Percentiles rank a stretch among this genome's conserved stretches.
Evolutionary conservation across 2,888 invertebrate species (phyloP).

Genomic region (Amphimallon solstitiale): DNA sequence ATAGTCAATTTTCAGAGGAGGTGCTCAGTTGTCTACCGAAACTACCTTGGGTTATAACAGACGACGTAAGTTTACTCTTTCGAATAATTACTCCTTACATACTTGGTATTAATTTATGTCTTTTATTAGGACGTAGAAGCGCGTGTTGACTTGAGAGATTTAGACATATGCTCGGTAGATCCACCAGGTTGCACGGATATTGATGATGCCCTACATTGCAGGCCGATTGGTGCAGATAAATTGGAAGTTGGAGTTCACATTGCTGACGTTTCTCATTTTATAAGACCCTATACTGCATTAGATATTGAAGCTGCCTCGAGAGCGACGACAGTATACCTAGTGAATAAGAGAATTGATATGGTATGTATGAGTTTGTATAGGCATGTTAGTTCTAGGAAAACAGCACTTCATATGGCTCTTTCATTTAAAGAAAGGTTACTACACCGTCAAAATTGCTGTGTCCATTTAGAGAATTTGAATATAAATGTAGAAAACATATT

Average conservation of each 20-base stretch:
- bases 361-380: slow-evolving; percentile 61
- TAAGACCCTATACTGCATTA: slow-evolving; percentile 89
- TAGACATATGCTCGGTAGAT: slow-evolving; percentile 94
- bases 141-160: slow-evolving; percentile 84
- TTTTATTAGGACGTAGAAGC: slow-evolving; percentile 76
- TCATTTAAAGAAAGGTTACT: too few relatives aligned
- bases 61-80: slow-evolving; percentile 73
- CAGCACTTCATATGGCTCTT: too few relatives aligned
- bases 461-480: too few relatives aligned
- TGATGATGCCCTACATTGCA: slow-evolving; percentile 96
- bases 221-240: slow-evolving; percentile 76
- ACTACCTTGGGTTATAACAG: slow-evolving; percentile 88
- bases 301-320: slow-evolving; percentile 93
- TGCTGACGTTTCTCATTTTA: slow-evolving; percentile 98
- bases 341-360: slow-evolving; percentile 93
- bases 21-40: slow-evolving; percentile 92
- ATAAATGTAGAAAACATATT: too few relatives aligned
- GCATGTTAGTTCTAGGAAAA: too few relatives aligned
- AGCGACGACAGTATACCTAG: slow-evolving; percentile 96
- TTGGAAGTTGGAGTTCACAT: slow-evolving; percentile 96
- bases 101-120: slow-evolving; percentile 18
- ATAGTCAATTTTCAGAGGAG: slow-evolving; percentile 93
- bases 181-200: slow-evolving; percentile 99
- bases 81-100: neutral
- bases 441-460: too few relatives aligned